Percentiles rank a stretch among this genome's conserved stretches.
These are phyloP conservation scores for Pseudonaja textilis DNA, from an alignment of 2,113 vertebrate genomes.

Conservation along the genomic window DNA sequence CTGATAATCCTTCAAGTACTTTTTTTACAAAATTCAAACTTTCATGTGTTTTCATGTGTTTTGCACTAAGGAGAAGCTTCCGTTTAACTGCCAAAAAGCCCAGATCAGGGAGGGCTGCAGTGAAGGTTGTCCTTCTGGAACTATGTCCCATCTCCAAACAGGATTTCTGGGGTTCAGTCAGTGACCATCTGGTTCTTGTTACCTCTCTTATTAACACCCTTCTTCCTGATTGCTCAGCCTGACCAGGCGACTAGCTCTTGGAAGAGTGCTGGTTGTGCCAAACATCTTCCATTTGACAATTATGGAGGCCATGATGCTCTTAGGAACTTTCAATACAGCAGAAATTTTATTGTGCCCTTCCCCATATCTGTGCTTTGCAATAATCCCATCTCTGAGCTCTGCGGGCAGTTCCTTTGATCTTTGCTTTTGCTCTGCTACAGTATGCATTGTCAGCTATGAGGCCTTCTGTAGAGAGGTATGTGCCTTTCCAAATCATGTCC, in stretches of 20 bases:
- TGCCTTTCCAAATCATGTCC: background rate
- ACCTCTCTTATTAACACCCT: too few species aligned
- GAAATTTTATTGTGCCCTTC: background rate
- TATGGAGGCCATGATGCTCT: background rate
- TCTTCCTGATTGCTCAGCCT: background rate
- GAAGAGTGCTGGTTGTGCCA: background rate
- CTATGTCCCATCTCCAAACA: too few species aligned
- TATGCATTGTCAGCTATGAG: background rate
- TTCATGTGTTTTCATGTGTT: background rate
- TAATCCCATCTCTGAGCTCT: background rate
- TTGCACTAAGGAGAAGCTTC: background rate
- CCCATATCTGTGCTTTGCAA: background rate
- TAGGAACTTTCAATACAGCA: background rate
- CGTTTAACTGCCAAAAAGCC: too few species aligned
- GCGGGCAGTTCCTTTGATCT: background rate
- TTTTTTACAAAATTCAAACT: background rate
- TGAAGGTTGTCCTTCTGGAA: too few species aligned
- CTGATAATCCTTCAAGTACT: background rate
- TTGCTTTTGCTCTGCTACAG: background rate
- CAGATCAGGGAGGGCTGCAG: too few species aligned
- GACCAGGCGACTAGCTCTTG: background rate
- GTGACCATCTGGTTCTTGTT: too few species aligned
- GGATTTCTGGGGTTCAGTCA: too few species aligned
- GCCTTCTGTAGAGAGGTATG: background rate
- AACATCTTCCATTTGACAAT: background rate